Base-by-base conservation (phyloP, 2,797 vertebrate genomes). In the Poliocrania exsul region DNA sequence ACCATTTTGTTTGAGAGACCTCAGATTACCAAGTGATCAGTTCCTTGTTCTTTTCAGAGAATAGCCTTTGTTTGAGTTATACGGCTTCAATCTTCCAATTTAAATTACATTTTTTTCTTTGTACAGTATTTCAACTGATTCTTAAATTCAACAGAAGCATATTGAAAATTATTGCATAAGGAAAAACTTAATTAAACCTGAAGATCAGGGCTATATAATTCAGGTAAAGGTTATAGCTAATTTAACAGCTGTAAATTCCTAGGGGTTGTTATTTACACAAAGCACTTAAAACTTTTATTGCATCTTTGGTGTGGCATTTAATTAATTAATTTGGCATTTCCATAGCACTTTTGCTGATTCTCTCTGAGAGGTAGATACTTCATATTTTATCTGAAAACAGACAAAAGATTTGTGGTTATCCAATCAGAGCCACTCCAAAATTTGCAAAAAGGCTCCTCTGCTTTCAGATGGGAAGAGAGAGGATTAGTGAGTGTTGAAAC, bases 241-340 rank as follows among this genome's bases (percentile, higher is more conserved):
- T 95, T 90, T 96, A 93, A 77, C 44, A 92, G 83, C 75, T 93
- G 62, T 84, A 96, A 94, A 93, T 92, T 93, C 74, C 61, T 69
- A 35, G 33, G 31, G 38, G 31, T 51, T 67, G 24, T 91, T 96
- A 93, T 93, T 94, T 92, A 49, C 85, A 56, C 57, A 74, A 77
- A 92, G 51, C 58, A 87, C 57, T 92, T 87, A 38, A 13, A 85
- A 67, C 19, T 95, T 92, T 96, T 90, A 95, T 91, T 91, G 16
- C 61, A 70, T 37, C 67, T 92, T 82, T 62, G 13, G 28, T 62
- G 26, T 90, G 40, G 57, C 56, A 90, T 95, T 94, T 87, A 93
- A 93, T 92, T 85, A 93, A 92, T 77, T 88, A 94, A 93, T 94
- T 94, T 89, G 72, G 57, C 91, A 93, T 97, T 96, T 95, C 67